Evolutionary conservation across 2,113 vertebrate genomes (phyloP).

Genomic region (Notarius quadriscutis): DNA sequence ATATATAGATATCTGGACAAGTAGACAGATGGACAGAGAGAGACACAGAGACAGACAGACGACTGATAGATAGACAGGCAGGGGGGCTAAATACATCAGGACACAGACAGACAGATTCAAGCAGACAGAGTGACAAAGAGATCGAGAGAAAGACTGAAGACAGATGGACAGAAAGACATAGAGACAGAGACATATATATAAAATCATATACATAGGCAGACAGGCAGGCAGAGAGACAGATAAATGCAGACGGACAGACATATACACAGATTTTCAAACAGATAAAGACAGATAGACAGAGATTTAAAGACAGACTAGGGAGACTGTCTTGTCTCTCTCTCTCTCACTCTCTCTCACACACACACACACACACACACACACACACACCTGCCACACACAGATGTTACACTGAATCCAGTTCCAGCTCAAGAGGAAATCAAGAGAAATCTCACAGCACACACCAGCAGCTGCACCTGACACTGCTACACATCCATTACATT

Average conservation of each 20-base stretch:
- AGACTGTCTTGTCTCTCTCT: too few relatives aligned
- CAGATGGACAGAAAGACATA: background rate
- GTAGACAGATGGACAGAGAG: background rate
- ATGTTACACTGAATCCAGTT: slow-evolving; percentile 76
- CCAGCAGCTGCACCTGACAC: slow-evolving; percentile 74
- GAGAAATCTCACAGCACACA: slow-evolving; percentile 44
- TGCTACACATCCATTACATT: slow-evolving; percentile 12
- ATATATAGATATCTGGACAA: too few relatives aligned
- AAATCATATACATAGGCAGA: too few relatives aligned
- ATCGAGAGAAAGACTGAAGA: too few relatives aligned
- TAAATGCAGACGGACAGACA: background rate
- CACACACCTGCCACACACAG: slow-evolving; percentile 75
- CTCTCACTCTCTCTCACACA: background rate
- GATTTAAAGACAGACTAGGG: background rate
- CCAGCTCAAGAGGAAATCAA: slow-evolving; percentile 49
- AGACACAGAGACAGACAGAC: too few relatives aligned
- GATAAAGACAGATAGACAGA: background rate
- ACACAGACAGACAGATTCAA: background rate
- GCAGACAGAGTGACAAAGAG: background rate
- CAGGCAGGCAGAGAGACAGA: too few relatives aligned
- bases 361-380: background rate
- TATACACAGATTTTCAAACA: background rate
- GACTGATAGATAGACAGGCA: too few relatives aligned
- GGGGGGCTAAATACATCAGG: too few relatives aligned
- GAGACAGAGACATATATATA: too few relatives aligned